A percentile compares a stretch with the other conserved stretches of the same genome.
Conservation (phyloP, 1,140 invertebrate genomes). For the Holcopasites calliopsidis region DNA sequence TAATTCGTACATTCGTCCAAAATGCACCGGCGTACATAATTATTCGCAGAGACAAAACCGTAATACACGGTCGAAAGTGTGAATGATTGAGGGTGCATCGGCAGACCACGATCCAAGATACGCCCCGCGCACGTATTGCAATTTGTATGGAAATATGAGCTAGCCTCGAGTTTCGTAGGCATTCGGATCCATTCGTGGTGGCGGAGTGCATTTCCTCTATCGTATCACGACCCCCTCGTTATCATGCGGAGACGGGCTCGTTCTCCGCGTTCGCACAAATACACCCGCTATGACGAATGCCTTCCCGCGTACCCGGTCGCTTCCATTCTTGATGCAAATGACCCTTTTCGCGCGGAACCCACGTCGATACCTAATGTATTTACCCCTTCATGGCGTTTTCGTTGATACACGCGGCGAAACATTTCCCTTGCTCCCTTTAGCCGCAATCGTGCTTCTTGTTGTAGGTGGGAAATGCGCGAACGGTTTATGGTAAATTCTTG, state of each 20-base stretch:
- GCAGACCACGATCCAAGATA: not conserved
- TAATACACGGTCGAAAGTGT: not conserved
- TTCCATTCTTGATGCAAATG: constrained; percentile 58
- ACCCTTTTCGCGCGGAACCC: constrained; percentile 51
- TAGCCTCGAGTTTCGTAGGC: constrained; percentile 26
- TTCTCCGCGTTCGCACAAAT: constrained; percentile 8
- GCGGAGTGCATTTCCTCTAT: constrained; percentile 50
- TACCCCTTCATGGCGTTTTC: constrained; percentile 43
- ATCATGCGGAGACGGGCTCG: constrained; percentile 39
- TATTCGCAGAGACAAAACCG: no score
- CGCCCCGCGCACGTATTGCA: constrained; percentile 33
- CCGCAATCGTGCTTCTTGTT: not conserved
- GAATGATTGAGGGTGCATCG: constrained; percentile 6
- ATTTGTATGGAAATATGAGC: constrained; percentile 50
- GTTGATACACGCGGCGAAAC: constrained; percentile 14
- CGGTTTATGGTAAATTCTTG: not conserved
- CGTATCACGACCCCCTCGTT: constrained; percentile 51
- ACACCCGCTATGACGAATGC: constrained; percentile 51
- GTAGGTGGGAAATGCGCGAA: not conserved
- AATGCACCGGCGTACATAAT: no score
- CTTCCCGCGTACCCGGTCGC: constrained; percentile 38
- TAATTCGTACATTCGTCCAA: no score
- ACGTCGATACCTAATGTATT: constrained; percentile 57
- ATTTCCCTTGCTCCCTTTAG: not conserved
- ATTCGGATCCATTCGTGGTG: constrained; percentile 25